phyloP scores from a whole-genome alignment of 2,113 vertebrate genomes.

The Camarhynchus parvulus region DNA sequence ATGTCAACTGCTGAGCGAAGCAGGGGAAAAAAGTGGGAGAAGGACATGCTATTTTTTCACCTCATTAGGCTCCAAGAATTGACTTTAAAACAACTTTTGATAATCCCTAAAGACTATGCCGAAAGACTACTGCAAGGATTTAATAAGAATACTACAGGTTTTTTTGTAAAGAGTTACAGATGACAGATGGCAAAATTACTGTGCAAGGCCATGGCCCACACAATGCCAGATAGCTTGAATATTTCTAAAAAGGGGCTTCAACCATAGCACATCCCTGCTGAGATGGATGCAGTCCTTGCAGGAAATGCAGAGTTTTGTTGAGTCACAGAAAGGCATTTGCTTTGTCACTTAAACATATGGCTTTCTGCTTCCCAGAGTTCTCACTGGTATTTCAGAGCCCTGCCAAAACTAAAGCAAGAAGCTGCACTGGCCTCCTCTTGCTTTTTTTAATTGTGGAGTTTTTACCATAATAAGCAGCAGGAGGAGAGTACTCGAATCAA shows the following conservation, averaged over 20 bases:
- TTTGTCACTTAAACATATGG: conserved; percentile 13
- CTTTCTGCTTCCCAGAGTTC: neutral
- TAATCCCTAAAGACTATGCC: neutral
- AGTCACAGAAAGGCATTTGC: neutral
- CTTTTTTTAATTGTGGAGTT: neutral
- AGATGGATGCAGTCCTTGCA: neutral
- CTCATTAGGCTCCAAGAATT: neutral
- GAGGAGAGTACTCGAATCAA: neutral
- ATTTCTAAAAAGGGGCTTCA: neutral
- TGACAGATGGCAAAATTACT: neutral
- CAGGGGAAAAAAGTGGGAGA: rapidly evolving
- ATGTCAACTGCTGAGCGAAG: neutral
- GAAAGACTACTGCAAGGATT: neutral
- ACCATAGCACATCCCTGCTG: neutral
- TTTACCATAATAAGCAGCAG: conserved; percentile 1
- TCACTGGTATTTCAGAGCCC: neutral
- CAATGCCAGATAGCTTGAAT: neutral
- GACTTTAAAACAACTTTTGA: neutral
- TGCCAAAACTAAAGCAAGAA: neutral
- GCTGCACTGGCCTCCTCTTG: rapidly evolving
- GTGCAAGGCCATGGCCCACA: neutral
- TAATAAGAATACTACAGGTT: neutral
- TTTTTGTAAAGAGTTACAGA: neutral
- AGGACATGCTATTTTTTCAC: neutral
- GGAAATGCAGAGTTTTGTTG: neutral